Evolutionary conservation across 2,888 invertebrate genomes (phyloP).

Genomic region (Leptinotarsa juncta): DNA sequence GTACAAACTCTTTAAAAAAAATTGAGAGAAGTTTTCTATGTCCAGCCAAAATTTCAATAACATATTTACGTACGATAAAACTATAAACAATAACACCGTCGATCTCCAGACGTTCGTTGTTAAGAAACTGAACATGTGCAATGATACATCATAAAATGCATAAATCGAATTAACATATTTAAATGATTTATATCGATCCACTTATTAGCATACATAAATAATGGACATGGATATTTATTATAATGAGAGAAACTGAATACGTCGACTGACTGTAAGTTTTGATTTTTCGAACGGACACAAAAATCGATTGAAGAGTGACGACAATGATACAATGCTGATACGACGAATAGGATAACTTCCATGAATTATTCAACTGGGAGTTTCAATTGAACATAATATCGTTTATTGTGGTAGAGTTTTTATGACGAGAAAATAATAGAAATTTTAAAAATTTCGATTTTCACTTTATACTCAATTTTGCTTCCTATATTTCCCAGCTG

Average conservation of each 20-base stretch:
- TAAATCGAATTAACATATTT: constrained; percentile 25
- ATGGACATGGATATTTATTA: constrained; percentile 24
- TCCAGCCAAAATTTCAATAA: neutral
- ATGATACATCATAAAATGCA: constrained; percentile 18
- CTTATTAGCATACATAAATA: constrained; percentile 24
- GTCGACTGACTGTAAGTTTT: constrained; percentile 16
- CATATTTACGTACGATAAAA: neutral
- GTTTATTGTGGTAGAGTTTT: no score
- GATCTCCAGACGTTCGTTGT: constrained; percentile 24
- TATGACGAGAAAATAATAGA: no score
- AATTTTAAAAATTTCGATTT: no score
- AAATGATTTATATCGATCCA: constrained; percentile 25
- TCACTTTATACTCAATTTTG: no score
- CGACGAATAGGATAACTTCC: no score
- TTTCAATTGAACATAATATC: no score
- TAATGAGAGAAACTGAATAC: constrained; percentile 27
- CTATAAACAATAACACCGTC: constrained; percentile 4
- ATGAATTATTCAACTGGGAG: no score
- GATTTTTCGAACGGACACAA: constrained; percentile 11
- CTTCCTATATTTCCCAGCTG: no score
- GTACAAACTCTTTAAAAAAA: no score
- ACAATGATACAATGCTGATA: neutral
- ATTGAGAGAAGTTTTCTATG: no score
- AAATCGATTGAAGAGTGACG: neutral
- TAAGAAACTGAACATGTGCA: constrained; percentile 18